Conservation (phyloP, 2,888 invertebrate genomes). For the Mythimna pallens region DNA sequence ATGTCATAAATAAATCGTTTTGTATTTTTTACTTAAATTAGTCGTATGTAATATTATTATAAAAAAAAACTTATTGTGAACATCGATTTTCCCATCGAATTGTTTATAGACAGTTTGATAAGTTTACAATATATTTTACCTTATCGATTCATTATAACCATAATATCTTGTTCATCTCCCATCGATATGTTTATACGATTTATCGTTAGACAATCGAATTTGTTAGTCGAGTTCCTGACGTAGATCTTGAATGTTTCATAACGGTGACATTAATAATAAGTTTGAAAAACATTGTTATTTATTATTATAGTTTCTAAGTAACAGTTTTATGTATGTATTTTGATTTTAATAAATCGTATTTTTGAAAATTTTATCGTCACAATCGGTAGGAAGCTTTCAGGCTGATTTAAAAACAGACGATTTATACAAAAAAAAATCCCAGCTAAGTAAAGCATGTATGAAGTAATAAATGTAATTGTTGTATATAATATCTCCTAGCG, state of each 20-base stretch:
- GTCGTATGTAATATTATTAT: conserved; percentile 29
- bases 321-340: conserved; percentile 72
- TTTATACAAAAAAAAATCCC: conserved; percentile 21
- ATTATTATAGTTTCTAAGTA: conserved; percentile 64
- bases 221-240: conserved; percentile 69
- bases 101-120: conserved; percentile 49
- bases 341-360: conserved; percentile 80
- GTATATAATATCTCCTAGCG: conserved; percentile 68
- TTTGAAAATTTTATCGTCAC: conserved; percentile 76
- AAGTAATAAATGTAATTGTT: conserved; percentile 72
- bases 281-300: conserved; percentile 62
- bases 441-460: conserved; percentile 85
- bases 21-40: conserved; percentile 52
- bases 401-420: conserved; percentile 61
- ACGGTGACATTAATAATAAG: conserved; percentile 60
- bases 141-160: conserved; percentile 20
- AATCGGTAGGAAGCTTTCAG: conserved; percentile 89
- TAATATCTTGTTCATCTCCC: conserved; percentile 36
- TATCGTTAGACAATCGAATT: conserved; percentile 51
- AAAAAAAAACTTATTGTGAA: conserved; percentile 29
- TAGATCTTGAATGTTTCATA: conserved; percentile 64
- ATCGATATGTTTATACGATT: conserved; percentile 49
- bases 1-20: conserved; percentile 44
- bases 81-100: conserved; percentile 47
- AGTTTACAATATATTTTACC: conserved; percentile 34